These are phyloP conservation scores for Spodoptera frugiperda DNA, from an alignment of 1,140 invertebrate species.

Conservation along the genomic window DNA sequence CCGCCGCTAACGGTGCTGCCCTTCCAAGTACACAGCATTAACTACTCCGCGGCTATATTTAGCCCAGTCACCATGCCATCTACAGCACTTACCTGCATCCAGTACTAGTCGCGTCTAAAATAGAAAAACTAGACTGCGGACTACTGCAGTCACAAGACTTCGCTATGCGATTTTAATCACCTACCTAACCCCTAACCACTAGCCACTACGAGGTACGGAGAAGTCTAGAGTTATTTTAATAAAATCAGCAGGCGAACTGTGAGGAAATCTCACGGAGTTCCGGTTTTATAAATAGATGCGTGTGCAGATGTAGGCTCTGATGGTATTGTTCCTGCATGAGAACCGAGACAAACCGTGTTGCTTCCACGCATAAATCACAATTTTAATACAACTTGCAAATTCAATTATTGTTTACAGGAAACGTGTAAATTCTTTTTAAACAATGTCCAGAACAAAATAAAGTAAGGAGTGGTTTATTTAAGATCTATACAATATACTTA, in stretches of 20 bases:
- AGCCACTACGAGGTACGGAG: background rate
- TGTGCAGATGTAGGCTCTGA: background rate
- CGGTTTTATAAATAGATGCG: constrained; percentile 11
- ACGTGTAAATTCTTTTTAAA: no score
- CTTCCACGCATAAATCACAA: background rate
- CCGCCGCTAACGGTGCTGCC: constrained; percentile 71
- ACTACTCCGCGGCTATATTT: constrained; percentile 69
- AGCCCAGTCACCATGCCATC: constrained; percentile 62
- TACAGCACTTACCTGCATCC: constrained; percentile 13
- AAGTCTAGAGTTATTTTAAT: background rate
- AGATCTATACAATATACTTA: no score
- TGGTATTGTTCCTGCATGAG: constrained; percentile 7
- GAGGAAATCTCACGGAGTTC: constrained; percentile 3
- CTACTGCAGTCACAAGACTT: constrained; percentile 17
- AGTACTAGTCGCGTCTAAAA: constrained; percentile 29
- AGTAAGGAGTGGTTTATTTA: no score
- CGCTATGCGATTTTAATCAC: constrained; percentile 10
- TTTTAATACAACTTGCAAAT: no score
- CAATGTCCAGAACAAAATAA: no score
- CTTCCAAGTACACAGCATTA: constrained; percentile 77
- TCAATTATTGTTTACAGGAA: no score
- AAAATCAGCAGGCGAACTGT: background rate
- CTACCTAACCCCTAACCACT: constrained; percentile 4
- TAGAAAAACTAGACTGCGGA: constrained; percentile 53
- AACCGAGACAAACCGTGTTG: background rate